Base-by-base conservation (phyloP, 2,888 invertebrate species). In the Apantesis nais region DNA sequence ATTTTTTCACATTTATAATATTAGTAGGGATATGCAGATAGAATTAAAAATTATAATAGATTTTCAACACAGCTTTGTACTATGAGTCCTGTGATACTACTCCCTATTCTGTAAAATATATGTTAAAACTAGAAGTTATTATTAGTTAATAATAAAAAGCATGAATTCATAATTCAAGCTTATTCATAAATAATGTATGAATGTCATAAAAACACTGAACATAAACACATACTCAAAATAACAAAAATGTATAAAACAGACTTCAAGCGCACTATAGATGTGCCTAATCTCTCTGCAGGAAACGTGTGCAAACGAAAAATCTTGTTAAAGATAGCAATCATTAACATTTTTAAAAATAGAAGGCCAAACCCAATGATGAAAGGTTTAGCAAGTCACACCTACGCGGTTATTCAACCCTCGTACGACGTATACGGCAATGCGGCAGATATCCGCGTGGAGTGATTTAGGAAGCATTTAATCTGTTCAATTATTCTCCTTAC, bases 391-490 rank as follows among this genome's bases (percentile, higher is more conserved):
- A 72, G 73, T 78, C 60, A 67, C 75, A 76, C 82, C 82, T 71
- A 80, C 80, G 52, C 58, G 67, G 34, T 66, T 63, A 76, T 75
- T 71, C 75, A 74, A 75, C 79, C 73, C 74, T 62, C 62, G 72
- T 73, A 73, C 73, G 74, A 75, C 67, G 75, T 73, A 63, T 63
- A 62, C 41, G 70, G 61, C 71, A 77, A 55, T 71, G 62, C 68
- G 66, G n/a, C 62, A 25, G 65, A 67, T 73, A 80, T 82, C 81
- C 81, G 81, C 81, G 77, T 81, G 80, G 77, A 74, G 58, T 67
- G 66, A 79, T 68, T 72, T 79, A 76, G 71, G 72, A 80, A 74
- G 65, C 67, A 63, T 72, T 73, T 66, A 72, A 71, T 73, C 68
- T 68, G 68, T 68, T 67, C 72, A 68, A 48, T 68, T 69, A 70